Evolutionary conservation across 2,113 vertebrate species (phyloP).

Genomic region (Columbina picui): DNA sequence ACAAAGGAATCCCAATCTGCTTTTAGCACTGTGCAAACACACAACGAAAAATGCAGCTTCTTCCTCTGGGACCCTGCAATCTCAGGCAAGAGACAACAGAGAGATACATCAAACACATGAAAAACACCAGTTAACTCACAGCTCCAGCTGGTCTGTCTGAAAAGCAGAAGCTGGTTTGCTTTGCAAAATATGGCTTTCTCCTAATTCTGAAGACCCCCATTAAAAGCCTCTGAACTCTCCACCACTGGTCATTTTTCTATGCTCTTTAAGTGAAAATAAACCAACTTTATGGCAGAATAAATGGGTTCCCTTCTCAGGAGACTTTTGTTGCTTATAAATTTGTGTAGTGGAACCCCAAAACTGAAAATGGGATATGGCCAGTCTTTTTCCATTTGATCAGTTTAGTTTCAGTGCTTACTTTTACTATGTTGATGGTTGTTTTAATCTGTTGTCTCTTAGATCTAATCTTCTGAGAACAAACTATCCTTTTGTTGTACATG

Average conservation of each 20-base stretch:
- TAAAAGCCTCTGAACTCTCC: background rate
- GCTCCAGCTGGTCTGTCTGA: background rate
- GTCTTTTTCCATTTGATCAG: background rate
- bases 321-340: background rate
- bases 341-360: background rate
- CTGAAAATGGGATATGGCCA: background rate
- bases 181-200: background rate
- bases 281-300: background rate
- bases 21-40: conserved; percentile 48
- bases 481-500: background rate
- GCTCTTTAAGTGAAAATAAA: background rate
- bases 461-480: background rate
- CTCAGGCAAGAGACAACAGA: conserved; percentile 8
- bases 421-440: background rate
- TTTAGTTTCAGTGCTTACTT: background rate
- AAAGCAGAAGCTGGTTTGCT: background rate
- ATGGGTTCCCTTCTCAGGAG: background rate
- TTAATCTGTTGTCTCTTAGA: background rate
- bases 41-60: conserved; percentile 12
- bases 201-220: background rate
- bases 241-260: background rate
- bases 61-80: conserved; percentile 39
- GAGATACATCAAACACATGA: background rate
- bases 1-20: conserved; percentile 56
- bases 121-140: background rate